Evolutionary conservation across 2,888 invertebrate species (phyloP).

Genomic region (Acanthoscelides obtectus): DNA sequence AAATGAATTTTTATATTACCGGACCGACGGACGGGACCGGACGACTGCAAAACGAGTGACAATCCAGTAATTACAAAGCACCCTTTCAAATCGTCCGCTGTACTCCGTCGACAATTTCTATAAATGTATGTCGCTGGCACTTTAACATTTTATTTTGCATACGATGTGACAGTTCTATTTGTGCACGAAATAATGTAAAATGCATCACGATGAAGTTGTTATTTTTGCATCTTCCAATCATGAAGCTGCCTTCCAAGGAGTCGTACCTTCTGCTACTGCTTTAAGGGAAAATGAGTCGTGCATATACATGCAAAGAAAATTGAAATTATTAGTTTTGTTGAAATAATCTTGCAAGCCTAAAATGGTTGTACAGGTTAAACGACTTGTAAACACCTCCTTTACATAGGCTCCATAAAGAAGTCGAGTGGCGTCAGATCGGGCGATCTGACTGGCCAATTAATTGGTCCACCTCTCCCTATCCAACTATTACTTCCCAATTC

Average conservation of each 20-base stretch:
- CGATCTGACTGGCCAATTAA: not conserved
- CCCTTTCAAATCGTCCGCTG: not conserved
- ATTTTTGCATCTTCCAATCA: too few relatives aligned
- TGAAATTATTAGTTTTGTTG: too few relatives aligned
- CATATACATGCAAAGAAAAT: too few relatives aligned
- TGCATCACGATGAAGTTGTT: too few relatives aligned
- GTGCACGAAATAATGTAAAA: not conserved
- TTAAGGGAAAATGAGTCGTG: too few relatives aligned
- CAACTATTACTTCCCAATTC: not conserved
- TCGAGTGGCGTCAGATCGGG: not conserved
- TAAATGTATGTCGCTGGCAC: not conserved
- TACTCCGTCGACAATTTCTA: not conserved
- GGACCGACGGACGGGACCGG: not conserved
- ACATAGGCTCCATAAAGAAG: too few relatives aligned
- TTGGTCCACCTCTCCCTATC: not conserved
- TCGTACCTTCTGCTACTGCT: too few relatives aligned
- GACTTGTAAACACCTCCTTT: too few relatives aligned
- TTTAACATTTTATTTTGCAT: not conserved
- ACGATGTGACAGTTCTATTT: not conserved
- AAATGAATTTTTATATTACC: not conserved
- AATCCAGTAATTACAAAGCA: not conserved
- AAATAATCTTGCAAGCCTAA: too few relatives aligned
- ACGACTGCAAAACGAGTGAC: not conserved
- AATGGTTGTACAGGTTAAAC: too few relatives aligned
- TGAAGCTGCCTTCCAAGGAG: too few relatives aligned